phyloP scores from a whole-genome alignment of 1,140 invertebrate species.

The Papilio xuthus region DNA sequence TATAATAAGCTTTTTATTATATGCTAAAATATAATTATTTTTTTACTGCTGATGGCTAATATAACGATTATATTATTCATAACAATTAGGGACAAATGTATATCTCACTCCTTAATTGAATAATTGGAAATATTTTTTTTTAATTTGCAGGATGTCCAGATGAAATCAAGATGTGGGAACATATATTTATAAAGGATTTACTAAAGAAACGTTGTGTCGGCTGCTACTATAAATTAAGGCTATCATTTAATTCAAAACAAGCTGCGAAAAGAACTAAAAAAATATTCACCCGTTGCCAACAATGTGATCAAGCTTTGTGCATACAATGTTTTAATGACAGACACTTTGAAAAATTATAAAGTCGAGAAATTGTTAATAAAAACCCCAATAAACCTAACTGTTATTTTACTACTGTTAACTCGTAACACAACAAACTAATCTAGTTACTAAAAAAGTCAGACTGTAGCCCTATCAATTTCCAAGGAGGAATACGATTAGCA shows the following conservation, averaged over 20 bases:
- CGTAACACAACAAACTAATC: too few relatives aligned
- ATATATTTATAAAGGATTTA: constrained; percentile 3
- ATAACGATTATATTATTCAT: too few relatives aligned
- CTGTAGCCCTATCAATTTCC: too few relatives aligned
- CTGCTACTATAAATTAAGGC: constrained; percentile 38
- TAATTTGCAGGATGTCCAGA: not conserved
- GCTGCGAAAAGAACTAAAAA: constrained; percentile 38
- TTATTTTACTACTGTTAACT: not conserved
- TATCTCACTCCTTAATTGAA: constrained; percentile 23
- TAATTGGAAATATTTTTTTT: not conserved
- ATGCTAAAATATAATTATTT: too few relatives aligned
- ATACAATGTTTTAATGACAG: constrained; percentile 38
- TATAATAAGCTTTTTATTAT: too few relatives aligned
- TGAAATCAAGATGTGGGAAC: not conserved
- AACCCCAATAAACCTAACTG: not conserved
- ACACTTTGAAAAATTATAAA: constrained; percentile 1
- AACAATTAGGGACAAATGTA: too few relatives aligned
- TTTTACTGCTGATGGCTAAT: too few relatives aligned
- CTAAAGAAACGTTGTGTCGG: constrained; percentile 36
- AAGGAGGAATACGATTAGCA: too few relatives aligned
- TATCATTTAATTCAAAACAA: constrained; percentile 15
- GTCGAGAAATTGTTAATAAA: not conserved
- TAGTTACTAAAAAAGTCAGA: too few relatives aligned
- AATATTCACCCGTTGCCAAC: constrained; percentile 12
- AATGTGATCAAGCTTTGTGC: constrained; percentile 37